A percentile compares a stretch with the other conserved stretches of the same genome.
Conservation (phyloP, 1,140 invertebrate genomes). For the Drosophila kikkawai region DNA sequence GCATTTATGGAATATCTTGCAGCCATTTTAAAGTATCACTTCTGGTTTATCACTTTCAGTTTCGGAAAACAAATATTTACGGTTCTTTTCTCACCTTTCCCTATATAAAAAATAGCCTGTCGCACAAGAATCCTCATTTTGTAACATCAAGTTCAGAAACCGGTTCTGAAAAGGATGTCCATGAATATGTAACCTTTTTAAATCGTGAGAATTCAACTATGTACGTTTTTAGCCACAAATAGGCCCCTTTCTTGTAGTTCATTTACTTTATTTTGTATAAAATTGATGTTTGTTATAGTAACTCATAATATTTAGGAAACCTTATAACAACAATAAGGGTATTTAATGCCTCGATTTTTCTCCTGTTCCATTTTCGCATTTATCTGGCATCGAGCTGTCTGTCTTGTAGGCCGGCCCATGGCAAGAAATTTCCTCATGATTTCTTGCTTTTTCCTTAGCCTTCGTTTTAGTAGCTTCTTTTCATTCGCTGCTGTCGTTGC, state of each 20-base stretch:
- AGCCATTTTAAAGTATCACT: background rate
- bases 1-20: background rate
- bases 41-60: background rate
- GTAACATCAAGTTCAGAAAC: background rate
- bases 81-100: background rate
- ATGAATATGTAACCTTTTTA: too few species aligned
- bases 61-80: background rate
- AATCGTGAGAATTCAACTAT: background rate
- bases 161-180: background rate
- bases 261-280: background rate
- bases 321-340: background rate
- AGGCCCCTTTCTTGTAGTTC: background rate
- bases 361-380: conserved; percentile 26
- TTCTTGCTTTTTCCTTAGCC: conserved; percentile 17
- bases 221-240: background rate
- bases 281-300: background rate
- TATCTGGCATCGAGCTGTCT: conserved; percentile 45
- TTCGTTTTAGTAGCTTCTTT: conserved; percentile 5
- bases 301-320: background rate
- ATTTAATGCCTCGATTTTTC: background rate
- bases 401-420: conserved; percentile 7
- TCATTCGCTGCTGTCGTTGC: background rate
- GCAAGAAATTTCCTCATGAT: conserved; percentile 11
- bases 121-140: background rate
- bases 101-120: background rate